Conservation (phyloP, 1,140 invertebrate species). For the Drosophila azteca region DNA sequence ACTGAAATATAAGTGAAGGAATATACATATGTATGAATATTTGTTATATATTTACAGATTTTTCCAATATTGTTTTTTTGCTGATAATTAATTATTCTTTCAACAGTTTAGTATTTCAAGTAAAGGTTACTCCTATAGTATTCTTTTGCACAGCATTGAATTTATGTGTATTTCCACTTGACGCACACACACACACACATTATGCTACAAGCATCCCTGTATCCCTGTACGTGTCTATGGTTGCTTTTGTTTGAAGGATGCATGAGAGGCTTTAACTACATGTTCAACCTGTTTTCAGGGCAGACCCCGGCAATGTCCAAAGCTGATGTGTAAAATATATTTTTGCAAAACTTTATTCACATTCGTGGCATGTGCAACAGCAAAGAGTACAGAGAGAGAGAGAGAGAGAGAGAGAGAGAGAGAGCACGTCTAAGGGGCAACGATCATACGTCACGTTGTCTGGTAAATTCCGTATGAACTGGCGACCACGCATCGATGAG, state of each 20-base stretch:
- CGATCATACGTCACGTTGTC: constrained; percentile 49
- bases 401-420: not conserved
- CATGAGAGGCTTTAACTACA: constrained; percentile 57
- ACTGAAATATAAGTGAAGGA: no score
- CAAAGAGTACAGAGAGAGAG: no score
- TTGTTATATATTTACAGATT: no score
- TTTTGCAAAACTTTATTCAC: constrained; percentile 63
- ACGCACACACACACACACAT: constrained; percentile 1
- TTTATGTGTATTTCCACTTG: constrained; percentile 5
- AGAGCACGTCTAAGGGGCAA: not conserved
- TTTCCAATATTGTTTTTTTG: no score
- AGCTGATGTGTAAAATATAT: constrained; percentile 61
- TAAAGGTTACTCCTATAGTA: no score
- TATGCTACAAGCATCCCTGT: not conserved
- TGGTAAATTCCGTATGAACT: constrained; percentile 8
- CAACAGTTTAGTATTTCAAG: no score
- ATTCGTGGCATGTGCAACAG: constrained; percentile 44
- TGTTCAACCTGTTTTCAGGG: constrained; percentile 40
- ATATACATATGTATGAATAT: no score
- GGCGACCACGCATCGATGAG: constrained; percentile 27
- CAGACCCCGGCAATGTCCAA: constrained; percentile 19
- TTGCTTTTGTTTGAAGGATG: constrained; percentile 33
- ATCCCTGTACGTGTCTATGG: not conserved
- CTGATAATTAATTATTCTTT: no score
- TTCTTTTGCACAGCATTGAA: constrained; percentile 2